phyloP scores from a whole-genome alignment of 2,888 invertebrate species.

The Temnothorax unifasciatus region DNA sequence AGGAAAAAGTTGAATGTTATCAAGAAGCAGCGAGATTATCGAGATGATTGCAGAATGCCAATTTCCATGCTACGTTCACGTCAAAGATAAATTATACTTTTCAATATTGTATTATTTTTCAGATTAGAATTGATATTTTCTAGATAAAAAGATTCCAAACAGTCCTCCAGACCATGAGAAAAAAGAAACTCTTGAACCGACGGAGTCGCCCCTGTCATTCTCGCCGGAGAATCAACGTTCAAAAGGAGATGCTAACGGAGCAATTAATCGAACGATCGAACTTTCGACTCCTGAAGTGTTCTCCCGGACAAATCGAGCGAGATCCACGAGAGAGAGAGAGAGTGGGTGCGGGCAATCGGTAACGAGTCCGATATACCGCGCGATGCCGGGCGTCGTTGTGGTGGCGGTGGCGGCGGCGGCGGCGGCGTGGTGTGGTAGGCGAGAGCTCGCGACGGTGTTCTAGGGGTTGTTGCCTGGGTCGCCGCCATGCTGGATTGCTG shows the following conservation, averaged over 20 bases:
- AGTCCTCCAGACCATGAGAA: not conserved
- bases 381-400: slow-evolving; percentile 51
- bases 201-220: not conserved
- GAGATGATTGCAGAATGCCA: not conserved
- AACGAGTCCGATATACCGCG: slow-evolving; percentile 21
- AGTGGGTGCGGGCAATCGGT: slow-evolving; percentile 62
- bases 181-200: not conserved
- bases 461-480: slow-evolving; percentile 71
- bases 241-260: slow-evolving; percentile 73
- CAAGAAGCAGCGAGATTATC: not conserved
- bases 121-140: not conserved
- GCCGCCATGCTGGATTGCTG: slow-evolving; percentile 83
- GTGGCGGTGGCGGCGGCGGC: slow-evolving; percentile 12
- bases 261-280: slow-evolving; percentile 82
- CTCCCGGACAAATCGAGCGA: slow-evolving; percentile 75
- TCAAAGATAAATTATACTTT: not conserved
- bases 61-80: not conserved
- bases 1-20: not conserved
- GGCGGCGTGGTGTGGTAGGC: slow-evolving; percentile 54
- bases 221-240: slow-evolving; percentile 62
- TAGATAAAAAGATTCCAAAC: not conserved
- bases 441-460: slow-evolving; percentile 59
- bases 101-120: not conserved
- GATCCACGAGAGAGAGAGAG: slow-evolving; percentile 63
- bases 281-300: slow-evolving; percentile 82